Evolutionary conservation across 1,140 invertebrate species (phyloP), one percentile per base, ranked within the genome.

Genomic region (Dolichoris vasculosae): DNA sequence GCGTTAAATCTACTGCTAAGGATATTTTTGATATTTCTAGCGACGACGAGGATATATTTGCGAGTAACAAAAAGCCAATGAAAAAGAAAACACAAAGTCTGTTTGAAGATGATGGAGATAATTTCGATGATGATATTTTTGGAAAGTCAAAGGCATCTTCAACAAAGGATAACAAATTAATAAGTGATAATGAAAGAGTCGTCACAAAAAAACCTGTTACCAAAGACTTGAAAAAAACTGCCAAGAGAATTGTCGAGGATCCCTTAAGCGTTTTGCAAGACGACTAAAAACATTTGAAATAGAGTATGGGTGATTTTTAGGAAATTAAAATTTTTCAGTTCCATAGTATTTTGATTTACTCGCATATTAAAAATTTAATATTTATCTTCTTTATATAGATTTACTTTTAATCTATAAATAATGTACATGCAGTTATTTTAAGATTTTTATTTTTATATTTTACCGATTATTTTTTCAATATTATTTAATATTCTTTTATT

Each of bases 211-310:
- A 92, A 85, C 48, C 90, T 3, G 80, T 92, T 9, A 92, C 90
- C 0, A 92, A 88, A 63, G 91, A 93, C 78, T 73, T 93, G 38
- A 93, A 90, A 63, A 93, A 92, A 88, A 93, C 91, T n/a, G 92
- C 90, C 9, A 90, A 93, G 77, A 91, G 90, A 32, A 93, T 93
- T 32, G 87, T 87, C 15, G 89, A 92, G 67, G 93, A 93, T 88
- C 93, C 93, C 2, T 85, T 93, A 35, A 93, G 92, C 85, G 82
- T 91, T 84, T 75, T 93, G 30, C 88, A 88, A 75, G 90, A 93
- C 20, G 91, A 93, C 64, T 93, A 88, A 76, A 48, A 48, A 78
- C 71, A 55, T 84, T 59, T 84, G 2, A 15, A 80, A 77, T 32
- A 35, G 2, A 48, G 6, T 51, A 32, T 48, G 64, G 46, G 81